phyloP scores from a whole-genome alignment of 2,888 invertebrate genomes.

The Apamea epomidion region DNA sequence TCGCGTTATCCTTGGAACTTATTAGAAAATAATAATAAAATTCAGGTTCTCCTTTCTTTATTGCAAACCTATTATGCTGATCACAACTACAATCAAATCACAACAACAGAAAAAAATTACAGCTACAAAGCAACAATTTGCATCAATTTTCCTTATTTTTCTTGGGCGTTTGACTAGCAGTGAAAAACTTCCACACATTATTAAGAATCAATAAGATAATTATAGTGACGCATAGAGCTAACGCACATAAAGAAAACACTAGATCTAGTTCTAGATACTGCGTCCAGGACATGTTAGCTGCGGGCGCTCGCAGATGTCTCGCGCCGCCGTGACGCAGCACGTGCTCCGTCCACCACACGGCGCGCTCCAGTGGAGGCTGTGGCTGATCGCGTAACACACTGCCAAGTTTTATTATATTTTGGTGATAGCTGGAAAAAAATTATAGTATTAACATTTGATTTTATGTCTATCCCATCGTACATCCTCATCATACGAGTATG shows the following conservation, averaged over 20 bases:
- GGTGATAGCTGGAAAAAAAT: slow-evolving; percentile 29
- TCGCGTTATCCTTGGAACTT: not conserved
- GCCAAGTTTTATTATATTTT: slow-evolving; percentile 33
- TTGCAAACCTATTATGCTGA: not conserved
- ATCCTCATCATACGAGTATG: not conserved
- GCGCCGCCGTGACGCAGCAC: slow-evolving; percentile 71
- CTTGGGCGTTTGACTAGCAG: not conserved
- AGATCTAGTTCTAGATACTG: slow-evolving; percentile 44
- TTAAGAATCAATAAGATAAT: not conserved
- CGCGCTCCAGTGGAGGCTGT: slow-evolving; percentile 66
- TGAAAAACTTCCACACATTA: not conserved
- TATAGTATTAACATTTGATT: not conserved
- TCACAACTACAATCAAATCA: not conserved
- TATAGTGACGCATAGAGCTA: not conserved
- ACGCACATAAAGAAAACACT: slow-evolving; percentile 6
- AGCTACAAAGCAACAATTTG: not conserved
- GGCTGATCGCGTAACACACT: slow-evolving; percentile 50
- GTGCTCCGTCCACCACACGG: slow-evolving; percentile 76
- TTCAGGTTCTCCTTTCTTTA: not conserved
- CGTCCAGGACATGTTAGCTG: slow-evolving; percentile 60
- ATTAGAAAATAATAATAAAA: not conserved
- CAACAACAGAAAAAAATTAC: not conserved
- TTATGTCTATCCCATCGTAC: not conserved
- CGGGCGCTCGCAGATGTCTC: slow-evolving; percentile 67
- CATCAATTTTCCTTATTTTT: slow-evolving; percentile 14